Base-by-base conservation (phyloP, 2,113 vertebrate genomes). In the Pseudopipra pipra region DNA sequence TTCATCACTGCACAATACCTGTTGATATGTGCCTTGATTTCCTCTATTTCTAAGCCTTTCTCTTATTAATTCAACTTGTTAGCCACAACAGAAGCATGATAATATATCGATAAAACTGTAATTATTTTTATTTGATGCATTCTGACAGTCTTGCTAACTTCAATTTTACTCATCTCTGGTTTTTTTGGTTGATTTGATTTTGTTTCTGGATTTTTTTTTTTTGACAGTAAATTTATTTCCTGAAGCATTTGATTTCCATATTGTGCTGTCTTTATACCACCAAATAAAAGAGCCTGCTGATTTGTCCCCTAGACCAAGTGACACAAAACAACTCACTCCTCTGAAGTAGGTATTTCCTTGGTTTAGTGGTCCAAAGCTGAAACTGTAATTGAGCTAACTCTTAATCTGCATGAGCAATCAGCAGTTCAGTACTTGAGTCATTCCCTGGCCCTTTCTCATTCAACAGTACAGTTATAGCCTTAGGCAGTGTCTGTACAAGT, bases 401-500 rank as follows among this genome's bases (percentile, higher is more conserved):
- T 55, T 94, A 93, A 97, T 95, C 95, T 90, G 14, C 43, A 77
- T 39, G 55, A 95, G 35, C 75, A 86, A 96, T 95, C 90, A 92
- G 51, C 68, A 90, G 59, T 74, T 97, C 35, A 77, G 59, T 84
- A 35, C 39, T 81, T 95, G 93, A 97, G 79, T 95, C 88, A 96
- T 86, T 86, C 83, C 33, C 52, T 89, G 83, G 68, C 86, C 52
- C 39, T 90, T 86, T 93, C 89, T 93, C 77, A 67, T 84, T 93
- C 73, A 78, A 70, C 61, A 86, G 83, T 81, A 87, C 92, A 95
- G 72, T 90, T 95, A 94, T 71, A 90, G 47, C 90, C 72, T 77
- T 63, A 85, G 76, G 93, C 91, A 90, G 77, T 37, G 30, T 83
- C 94, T 95, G 67, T 86, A 89, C 14, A 58, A 84, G 72, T 77